Percentiles rank a stretch among this genome's conserved stretches.
These are phyloP conservation scores for Streblospio benedicti DNA, from an alignment of 1,140 invertebrate genomes.

Conservation along the genomic window DNA sequence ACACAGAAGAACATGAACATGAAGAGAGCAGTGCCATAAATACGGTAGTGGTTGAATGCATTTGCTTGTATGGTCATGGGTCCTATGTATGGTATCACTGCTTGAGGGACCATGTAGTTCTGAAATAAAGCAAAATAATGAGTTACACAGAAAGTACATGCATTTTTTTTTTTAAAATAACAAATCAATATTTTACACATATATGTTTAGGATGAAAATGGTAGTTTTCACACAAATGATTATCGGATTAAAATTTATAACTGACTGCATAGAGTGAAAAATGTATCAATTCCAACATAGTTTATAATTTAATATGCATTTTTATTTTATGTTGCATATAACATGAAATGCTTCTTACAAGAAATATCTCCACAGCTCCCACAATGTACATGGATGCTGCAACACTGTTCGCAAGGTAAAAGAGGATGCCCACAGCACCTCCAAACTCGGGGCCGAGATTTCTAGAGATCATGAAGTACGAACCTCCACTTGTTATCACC, in stretches of 20 bases:
- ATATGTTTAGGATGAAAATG: too few species aligned
- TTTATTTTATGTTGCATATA: too few species aligned
- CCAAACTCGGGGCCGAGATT: constrained; percentile 97
- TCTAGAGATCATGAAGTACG: constrained; percentile 98
- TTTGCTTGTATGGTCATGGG: constrained; percentile 22
- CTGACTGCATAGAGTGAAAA: too few species aligned
- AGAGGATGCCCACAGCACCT: constrained; percentile 93
- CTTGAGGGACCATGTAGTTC: constrained; percentile 83
- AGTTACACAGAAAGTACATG: too few species aligned
- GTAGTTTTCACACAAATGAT: too few species aligned
- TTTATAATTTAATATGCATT: too few species aligned
- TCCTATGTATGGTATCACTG: constrained; percentile 21
- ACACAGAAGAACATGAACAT: constrained; percentile 87
- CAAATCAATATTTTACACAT: too few species aligned
- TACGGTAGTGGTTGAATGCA: constrained; percentile 79
- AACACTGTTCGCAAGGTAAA: constrained; percentile 95
- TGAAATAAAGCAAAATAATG: too few species aligned
- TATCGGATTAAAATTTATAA: too few species aligned
- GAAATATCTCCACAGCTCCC: constrained; percentile 93
- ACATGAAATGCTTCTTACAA: too few species aligned
- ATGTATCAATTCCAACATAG: too few species aligned
- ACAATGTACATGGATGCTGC: constrained; percentile 94
- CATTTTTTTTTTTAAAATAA: constrained; percentile 82
- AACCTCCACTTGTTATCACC: constrained; percentile 93
- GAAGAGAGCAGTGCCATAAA: constrained; percentile 86